Conservation (phyloP, 1,140 invertebrate species). For the Musca domestica region DNA sequence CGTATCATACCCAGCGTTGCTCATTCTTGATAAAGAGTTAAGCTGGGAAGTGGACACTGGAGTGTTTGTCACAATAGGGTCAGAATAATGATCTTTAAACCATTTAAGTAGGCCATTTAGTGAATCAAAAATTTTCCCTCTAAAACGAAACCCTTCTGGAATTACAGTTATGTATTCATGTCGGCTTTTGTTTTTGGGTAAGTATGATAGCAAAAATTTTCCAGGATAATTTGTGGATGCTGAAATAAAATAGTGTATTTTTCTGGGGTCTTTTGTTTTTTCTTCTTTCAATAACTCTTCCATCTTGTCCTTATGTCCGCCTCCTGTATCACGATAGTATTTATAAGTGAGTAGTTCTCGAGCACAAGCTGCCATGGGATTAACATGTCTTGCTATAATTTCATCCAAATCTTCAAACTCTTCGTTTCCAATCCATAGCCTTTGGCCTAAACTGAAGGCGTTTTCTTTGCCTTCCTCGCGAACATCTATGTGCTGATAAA, state of each 20-base stretch:
- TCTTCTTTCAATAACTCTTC: constrained; percentile 85
- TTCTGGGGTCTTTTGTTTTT: constrained; percentile 78
- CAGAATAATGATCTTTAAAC: constrained; percentile 98
- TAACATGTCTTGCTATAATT: constrained; percentile 94
- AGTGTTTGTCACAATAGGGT: constrained; percentile 77
- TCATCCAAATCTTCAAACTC: constrained; percentile 99
- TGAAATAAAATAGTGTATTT: constrained; percentile 90
- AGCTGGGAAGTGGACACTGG: constrained; percentile 66
- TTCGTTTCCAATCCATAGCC: constrained; percentile 80
- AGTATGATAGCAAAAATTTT: constrained; percentile 91
- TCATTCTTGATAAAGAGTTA: constrained; percentile 48
- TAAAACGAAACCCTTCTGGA: constrained; percentile 89
- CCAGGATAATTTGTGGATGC: constrained; percentile 88
- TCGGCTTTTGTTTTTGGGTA: constrained; percentile 77
- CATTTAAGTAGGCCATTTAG: constrained; percentile 84
- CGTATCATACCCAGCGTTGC: constrained; percentile 64
- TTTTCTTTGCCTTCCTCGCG: constrained; percentile 96
- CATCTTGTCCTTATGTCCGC: constrained; percentile 77
- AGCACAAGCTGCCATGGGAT: constrained; percentile 91
- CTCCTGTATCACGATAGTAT: constrained; percentile 75
- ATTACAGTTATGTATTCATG: constrained; percentile 92
- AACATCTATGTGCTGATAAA: constrained; percentile 96
- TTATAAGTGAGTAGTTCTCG: constrained; percentile 90
- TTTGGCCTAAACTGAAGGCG: constrained; percentile 87
- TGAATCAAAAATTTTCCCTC: constrained; percentile 83